Evolutionary conservation across 2,113 vertebrate species (phyloP).

Genomic region (Charadrius vociferus): DNA sequence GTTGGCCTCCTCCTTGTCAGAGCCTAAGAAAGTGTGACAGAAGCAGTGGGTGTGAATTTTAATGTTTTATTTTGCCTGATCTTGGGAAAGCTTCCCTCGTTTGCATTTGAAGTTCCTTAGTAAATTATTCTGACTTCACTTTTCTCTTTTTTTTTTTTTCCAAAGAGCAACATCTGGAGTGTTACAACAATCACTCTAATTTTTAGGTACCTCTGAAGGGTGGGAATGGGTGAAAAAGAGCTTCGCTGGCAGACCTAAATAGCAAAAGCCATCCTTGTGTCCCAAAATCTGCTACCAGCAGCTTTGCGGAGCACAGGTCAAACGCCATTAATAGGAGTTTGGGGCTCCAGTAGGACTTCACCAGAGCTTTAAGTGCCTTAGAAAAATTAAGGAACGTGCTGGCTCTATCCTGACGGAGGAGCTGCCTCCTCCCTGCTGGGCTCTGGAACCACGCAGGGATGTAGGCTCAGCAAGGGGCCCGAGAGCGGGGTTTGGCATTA

Average conservation of each 20-base stretch:
- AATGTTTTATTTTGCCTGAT: constrained; percentile 5
- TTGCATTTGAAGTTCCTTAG: neutral
- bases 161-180: neutral
- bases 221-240: neutral
- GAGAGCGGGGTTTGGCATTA: neutral
- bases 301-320: neutral
- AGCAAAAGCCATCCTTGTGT: neutral
- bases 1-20: neutral
- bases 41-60: neutral
- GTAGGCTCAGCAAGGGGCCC: neutral
- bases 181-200: neutral
- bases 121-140: neutral
- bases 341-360: neutral
- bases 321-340: neutral
- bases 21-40: neutral
- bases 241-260: neutral
- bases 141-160: too few species aligned
- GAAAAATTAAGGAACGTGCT: neutral
- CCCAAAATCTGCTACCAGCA: neutral
- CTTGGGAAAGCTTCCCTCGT: neutral
- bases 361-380: neutral
- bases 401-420: neutral
- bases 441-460: fast-evolving
- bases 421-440: neutral
- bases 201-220: neutral